phyloP scores from a whole-genome alignment of 2,113 vertebrate species.

The Thymallus thymallus region DNA sequence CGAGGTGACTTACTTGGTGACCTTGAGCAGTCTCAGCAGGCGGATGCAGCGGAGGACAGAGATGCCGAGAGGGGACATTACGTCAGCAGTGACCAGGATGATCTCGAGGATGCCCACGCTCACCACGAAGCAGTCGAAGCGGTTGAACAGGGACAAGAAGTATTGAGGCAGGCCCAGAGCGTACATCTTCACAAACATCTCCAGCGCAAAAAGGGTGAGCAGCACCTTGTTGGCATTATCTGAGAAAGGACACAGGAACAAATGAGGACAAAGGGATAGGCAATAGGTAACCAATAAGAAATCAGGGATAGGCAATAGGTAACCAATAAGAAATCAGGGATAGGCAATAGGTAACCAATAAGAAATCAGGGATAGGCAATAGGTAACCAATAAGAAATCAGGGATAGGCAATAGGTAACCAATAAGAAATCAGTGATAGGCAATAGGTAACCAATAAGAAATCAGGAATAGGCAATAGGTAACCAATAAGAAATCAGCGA shows the following conservation, averaged over 20 bases:
- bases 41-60: constrained; percentile 95
- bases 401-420: too few relatives aligned
- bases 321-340: background rate
- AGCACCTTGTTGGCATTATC: constrained; percentile 86
- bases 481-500: too few relatives aligned
- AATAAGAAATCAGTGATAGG: too few relatives aligned
- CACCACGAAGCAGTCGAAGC: constrained; percentile 97
- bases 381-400: background rate
- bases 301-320: background rate
- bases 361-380: background rate
- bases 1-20: constrained; percentile 83
- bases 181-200: constrained; percentile 98
- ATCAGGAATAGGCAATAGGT: too few relatives aligned
- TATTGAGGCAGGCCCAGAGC: constrained; percentile 87
- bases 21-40: constrained; percentile 90
- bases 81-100: constrained; percentile 79
- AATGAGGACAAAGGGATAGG: background rate
- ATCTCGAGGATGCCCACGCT: constrained; percentile 86
- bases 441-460: background rate
- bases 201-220: constrained; percentile 83
- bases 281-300: background rate
- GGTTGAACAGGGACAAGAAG: constrained; percentile 97
- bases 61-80: constrained; percentile 88
- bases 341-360: background rate
- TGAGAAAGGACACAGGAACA: constrained; percentile 48